Evolutionary conservation across 2,797 vertebrate genomes (phyloP), one percentile per base, ranked within the genome.

Genomic region (Eulemur mongoz): DNA sequence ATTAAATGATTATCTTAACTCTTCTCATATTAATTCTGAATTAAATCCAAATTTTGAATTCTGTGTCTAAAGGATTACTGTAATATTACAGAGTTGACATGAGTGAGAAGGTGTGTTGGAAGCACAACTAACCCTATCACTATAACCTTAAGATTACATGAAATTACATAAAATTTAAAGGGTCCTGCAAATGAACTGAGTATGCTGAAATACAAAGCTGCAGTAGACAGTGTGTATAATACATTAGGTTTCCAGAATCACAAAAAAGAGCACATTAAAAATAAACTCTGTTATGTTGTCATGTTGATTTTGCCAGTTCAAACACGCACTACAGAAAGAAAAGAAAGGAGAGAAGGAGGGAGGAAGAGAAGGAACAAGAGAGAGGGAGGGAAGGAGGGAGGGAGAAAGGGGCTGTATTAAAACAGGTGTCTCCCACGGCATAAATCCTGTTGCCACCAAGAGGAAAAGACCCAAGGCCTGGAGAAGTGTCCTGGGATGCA

Each of bases 141-240:
- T 83, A 32, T 43, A 80, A 75, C 48, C 23, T 67, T 73, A 65
- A 73, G 30, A 85, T 67, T 73, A 63, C 23, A 73, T 54, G 90
- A 93, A 94, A 88, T 63, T 52, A 57, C 20, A 69, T 48, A 92
- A 92, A 93, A 88, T 63, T 59, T 35, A 70, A 79, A 83, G n/a
- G 7, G 23, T 40, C 35, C 48, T 72, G 91, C 78, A 65, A 22
- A 69, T 32, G 84, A n/a, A 32, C 38, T 90, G 11, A 85, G 30
- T 76, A 79, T 43, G 78, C 43, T 75, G 50, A 97, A 84, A 67
- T 86, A 89, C 4, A 0, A 86, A 96, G 54, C 40, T 63, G n/a
- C 2, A 69, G 7, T 25, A 45, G n/a, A 32, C 5, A 48, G 8
- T 43, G n/a, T 59, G 9, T n/a, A 59, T 32, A 32, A 59, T 35